phyloP scores from a whole-genome alignment of 1,140 invertebrate genomes.

The Anadara kagoshimensis region DNA sequence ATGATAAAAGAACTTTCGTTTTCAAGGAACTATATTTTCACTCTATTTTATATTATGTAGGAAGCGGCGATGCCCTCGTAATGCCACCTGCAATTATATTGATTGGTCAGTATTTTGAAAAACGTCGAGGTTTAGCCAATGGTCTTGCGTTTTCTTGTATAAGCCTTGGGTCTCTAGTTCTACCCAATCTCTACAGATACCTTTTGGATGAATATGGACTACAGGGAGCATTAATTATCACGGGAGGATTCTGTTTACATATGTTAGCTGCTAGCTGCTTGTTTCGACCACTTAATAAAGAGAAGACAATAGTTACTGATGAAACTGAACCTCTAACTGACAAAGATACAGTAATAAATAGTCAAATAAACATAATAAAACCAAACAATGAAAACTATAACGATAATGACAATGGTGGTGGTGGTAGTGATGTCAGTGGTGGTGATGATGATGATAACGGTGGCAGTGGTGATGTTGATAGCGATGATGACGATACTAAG shows the following conservation, averaged over 20 bases:
- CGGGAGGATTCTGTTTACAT: constrained; percentile 70
- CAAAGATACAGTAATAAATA: neutral
- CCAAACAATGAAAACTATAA: neutral
- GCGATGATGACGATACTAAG: neutral
- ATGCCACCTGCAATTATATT: constrained; percentile 97
- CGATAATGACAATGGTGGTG: neutral
- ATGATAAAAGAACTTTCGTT: too few species aligned
- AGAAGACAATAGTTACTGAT: neutral
- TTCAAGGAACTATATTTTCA: too few species aligned
- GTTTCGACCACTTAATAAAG: constrained; percentile 2
- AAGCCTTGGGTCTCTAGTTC: constrained; percentile 88
- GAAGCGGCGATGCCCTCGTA: constrained; percentile 92
- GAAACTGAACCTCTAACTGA: neutral
- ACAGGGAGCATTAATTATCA: constrained; percentile 78
- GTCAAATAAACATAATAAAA: neutral
- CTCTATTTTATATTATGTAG: constrained; percentile 23
- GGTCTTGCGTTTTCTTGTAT: constrained; percentile 98
- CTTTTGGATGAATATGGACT: constrained; percentile 82
- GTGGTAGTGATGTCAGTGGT: neutral
- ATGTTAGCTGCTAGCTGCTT: constrained; percentile 17
- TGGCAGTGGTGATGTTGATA: neutral
- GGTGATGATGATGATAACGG: neutral
- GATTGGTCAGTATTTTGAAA: constrained; percentile 98
- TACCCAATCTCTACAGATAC: constrained; percentile 78
- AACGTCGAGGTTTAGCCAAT: constrained; percentile 94